Percentiles rank a stretch among this genome's conserved stretches.
Evolutionary conservation across 2,113 vertebrate species (phyloP).

Genomic region (Casuarius casuarius): DNA sequence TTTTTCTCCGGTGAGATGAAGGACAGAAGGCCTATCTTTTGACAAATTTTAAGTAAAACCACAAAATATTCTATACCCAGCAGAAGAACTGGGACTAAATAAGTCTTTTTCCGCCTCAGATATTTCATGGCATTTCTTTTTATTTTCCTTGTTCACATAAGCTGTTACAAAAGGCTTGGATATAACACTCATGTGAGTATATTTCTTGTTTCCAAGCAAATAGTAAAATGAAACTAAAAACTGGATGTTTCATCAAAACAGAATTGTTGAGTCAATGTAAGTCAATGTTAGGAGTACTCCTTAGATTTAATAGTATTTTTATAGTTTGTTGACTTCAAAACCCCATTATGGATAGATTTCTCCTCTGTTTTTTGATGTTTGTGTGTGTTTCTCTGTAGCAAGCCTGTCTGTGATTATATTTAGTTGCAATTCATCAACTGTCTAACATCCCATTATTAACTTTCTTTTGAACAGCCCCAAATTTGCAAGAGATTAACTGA

Average conservation of each 20-base stretch:
- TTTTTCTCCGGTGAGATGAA: background rate
- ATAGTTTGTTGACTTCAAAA: background rate
- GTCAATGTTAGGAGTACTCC: accelerated
- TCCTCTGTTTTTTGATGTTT: slow-evolving; percentile 11
- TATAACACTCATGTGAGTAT: background rate
- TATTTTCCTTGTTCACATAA: background rate
- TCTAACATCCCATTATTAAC: slow-evolving; percentile 70
- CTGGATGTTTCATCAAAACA: background rate
- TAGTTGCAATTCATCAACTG: slow-evolving; percentile 64
- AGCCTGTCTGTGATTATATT: slow-evolving; percentile 53
- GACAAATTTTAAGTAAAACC: background rate
- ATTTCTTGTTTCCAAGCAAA: background rate
- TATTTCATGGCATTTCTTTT: background rate
- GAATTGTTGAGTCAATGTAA: background rate
- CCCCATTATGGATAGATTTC: background rate
- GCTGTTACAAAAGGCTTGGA: background rate
- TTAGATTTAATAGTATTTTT: background rate
- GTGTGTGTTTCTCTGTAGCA: slow-evolving; percentile 29
- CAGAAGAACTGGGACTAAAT: background rate
- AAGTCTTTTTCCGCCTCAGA: background rate
- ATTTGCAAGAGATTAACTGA: slow-evolving; percentile 73
- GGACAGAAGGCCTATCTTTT: background rate
- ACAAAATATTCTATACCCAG: background rate
- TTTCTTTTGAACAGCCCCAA: slow-evolving; percentile 63
- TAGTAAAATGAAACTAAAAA: background rate